These are phyloP conservation scores for Choloepus didactylus DNA, from an alignment of 2,797 vertebrate genomes.

Conservation along the genomic window DNA sequence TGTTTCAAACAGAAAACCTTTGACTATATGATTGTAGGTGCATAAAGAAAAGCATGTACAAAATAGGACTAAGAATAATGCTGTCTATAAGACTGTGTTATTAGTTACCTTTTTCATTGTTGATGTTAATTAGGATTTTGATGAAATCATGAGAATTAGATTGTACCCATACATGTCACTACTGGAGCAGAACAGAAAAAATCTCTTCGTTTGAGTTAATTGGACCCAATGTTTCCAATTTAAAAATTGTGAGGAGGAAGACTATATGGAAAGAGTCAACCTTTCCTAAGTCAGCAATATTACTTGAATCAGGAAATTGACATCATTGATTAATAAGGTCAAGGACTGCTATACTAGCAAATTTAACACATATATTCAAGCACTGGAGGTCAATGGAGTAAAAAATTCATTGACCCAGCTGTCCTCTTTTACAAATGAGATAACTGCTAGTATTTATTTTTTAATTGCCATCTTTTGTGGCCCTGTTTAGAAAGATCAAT, in stretches of 20 bases:
- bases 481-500: conserved; percentile 63
- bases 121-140: background rate
- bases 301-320: conserved; percentile 64
- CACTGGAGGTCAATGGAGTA: background rate
- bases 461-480: conserved; percentile 38
- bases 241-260: conserved; percentile 52
- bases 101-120: conserved; percentile 24
- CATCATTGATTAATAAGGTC: conserved; percentile 42
- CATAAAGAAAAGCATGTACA: background rate
- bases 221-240: background rate
- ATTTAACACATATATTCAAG: conserved; percentile 63
- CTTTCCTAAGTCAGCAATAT: conserved; percentile 37
- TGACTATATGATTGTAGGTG: background rate
- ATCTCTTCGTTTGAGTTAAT: background rate
- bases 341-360: background rate
- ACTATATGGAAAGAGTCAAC: background rate
- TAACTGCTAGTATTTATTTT: conserved; percentile 3
- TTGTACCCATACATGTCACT: background rate
- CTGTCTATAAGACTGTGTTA: background rate
- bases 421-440: conserved; percentile 61
- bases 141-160: conserved; percentile 14
- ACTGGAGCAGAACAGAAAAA: background rate
- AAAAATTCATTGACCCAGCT: conserved; percentile 54
- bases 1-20: background rate
- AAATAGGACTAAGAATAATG: background rate